A percentile compares a stretch with the other conserved stretches of the same genome.
Conservation (phyloP, 2,797 vertebrate species). For the Manis crassicaudata region DNA sequence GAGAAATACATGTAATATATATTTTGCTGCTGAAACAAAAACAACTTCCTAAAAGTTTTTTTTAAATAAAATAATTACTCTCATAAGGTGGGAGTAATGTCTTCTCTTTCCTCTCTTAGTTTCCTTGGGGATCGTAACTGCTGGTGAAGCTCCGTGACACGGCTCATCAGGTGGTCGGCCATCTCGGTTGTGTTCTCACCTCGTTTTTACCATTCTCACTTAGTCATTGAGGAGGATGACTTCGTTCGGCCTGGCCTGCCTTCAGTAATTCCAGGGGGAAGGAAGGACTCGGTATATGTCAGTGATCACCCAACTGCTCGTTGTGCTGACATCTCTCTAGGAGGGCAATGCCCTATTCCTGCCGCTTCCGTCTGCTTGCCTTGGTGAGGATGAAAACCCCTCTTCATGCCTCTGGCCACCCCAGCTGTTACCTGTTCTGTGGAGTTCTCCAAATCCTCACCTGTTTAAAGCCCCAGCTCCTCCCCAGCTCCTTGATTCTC, state of each 20-base stretch:
- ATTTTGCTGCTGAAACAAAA: background rate
- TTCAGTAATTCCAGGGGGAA: background rate
- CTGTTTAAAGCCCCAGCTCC: fast-evolving
- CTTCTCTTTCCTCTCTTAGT: background rate
- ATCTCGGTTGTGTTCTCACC: background rate
- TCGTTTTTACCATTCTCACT: background rate
- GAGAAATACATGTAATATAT: background rate
- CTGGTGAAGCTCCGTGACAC: background rate
- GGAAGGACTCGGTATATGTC: background rate
- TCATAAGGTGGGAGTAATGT: background rate
- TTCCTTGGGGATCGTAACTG: background rate
- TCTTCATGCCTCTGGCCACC: background rate
- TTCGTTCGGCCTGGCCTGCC: background rate
- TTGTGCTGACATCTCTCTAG: background rate
- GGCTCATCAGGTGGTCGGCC: background rate
- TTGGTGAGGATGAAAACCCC: background rate
- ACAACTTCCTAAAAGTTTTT: background rate
- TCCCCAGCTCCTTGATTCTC: background rate
- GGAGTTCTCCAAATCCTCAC: background rate
- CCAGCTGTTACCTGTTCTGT: background rate
- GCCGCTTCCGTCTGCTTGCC: fast-evolving
- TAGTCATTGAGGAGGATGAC: background rate
- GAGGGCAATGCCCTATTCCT: background rate
- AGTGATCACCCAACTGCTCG: background rate
- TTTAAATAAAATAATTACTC: background rate